Evolutionary conservation across 2,113 vertebrate species (phyloP).

Genomic region (Myiagra hebetior): DNA sequence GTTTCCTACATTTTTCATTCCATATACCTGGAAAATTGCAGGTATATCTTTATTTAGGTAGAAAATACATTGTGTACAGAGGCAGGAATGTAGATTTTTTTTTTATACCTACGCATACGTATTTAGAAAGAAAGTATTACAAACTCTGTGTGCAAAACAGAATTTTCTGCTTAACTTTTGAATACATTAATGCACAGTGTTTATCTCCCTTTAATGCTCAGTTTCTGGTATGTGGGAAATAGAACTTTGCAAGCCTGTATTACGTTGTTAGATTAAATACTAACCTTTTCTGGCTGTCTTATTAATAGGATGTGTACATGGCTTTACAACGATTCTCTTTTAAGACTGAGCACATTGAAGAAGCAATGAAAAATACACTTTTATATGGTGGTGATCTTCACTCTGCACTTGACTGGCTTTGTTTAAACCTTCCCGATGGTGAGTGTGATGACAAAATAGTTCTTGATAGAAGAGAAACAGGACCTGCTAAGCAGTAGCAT

Average conservation of each 20-base stretch:
- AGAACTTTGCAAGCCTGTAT: not conserved
- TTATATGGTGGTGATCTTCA: conserved; percentile 93
- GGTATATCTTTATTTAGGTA: not conserved
- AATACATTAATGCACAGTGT: not conserved
- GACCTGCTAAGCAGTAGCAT: not conserved
- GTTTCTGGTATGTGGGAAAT: not conserved
- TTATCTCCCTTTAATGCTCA: not conserved
- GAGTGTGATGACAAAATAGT: not conserved
- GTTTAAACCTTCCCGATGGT: conserved; percentile 94
- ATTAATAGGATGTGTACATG: conserved; percentile 87
- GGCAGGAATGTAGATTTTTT: not conserved
- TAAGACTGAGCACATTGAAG: conserved; percentile 92
- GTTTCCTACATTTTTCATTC: not conserved
- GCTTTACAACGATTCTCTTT: conserved; percentile 91
- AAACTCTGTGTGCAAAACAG: not conserved
- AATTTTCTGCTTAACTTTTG: not conserved
- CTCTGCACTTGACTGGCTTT: conserved; percentile 97
- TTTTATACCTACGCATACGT: rapidly evolving
- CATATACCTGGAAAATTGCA: not conserved
- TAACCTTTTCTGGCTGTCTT: not conserved
- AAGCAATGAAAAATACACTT: conserved; percentile 95
- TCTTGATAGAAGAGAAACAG: not conserved
- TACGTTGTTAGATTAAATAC: not conserved
- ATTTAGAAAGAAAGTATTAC: not conserved
- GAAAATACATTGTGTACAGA: not conserved